Conservation (phyloP, 2,113 vertebrate species). For the Albula goreensis region DNA sequence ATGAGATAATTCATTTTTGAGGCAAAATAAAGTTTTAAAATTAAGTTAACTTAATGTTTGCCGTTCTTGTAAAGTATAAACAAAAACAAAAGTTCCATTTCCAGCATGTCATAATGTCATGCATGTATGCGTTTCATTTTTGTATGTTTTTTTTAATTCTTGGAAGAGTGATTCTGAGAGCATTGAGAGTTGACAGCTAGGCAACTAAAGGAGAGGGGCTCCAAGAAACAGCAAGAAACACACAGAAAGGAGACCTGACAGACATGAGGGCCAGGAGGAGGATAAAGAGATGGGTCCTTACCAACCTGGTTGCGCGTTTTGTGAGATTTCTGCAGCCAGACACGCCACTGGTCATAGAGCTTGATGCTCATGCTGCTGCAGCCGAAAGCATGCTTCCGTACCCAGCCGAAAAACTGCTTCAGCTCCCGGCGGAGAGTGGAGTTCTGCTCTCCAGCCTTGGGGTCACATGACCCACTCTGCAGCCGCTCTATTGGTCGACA, state of each 20-base stretch:
- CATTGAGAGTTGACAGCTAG: neutral
- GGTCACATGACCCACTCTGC: slow-evolving; percentile 82
- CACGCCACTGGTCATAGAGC: slow-evolving; percentile 96
- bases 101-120: no score
- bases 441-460: slow-evolving; percentile 89
- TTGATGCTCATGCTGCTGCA: slow-evolving; percentile 97
- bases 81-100: neutral
- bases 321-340: slow-evolving; percentile 97
- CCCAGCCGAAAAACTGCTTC: slow-evolving; percentile 98
- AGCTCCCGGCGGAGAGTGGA: slow-evolving; percentile 90
- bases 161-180: neutral
- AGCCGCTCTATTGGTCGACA: slow-evolving; percentile 65
- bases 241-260: neutral
- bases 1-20: slow-evolving; percentile 31
- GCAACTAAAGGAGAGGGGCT: neutral
- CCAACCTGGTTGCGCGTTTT: slow-evolving; percentile 98
- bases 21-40: neutral
- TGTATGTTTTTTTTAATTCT: neutral
- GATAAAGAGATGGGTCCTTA: slow-evolving; percentile 68
- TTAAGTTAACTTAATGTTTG: neutral
- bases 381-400: slow-evolving; percentile 90
- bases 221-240: neutral
- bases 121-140: no score
- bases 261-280: neutral
- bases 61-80: neutral